Evolutionary conservation across 2,888 invertebrate genomes (phyloP), one percentile per base, ranked within the genome.

Genomic region (Monochamus alternatus): DNA sequence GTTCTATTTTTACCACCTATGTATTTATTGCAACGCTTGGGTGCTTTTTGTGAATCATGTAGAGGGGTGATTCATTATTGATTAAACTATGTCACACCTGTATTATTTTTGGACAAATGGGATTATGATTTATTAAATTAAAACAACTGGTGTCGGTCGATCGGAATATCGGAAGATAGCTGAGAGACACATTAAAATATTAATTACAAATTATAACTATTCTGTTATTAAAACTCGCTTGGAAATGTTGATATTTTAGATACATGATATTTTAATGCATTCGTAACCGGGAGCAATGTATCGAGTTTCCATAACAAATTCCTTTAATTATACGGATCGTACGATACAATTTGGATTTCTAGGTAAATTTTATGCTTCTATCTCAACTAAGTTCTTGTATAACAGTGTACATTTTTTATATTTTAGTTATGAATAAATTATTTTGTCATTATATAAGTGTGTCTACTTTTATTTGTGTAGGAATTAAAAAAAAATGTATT

Each of bases 261-360:
- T 80, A 84, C 79, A 82, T 75, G 84, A 84, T 84, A 84, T 83
- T 84, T 84, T 84, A 84, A 84, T 84, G 84, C 82, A 83, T 77
- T 78, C 75, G 74, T 59, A 70, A 62, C 81, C 81, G 47, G 67
- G 58, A 76, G 83, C 79, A 51, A 58, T 74, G 62, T 76, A 82
- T 83, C 79, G 47, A 62, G 75, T 83, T 83, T 75, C 83, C 70
- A 79, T 65, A 83, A 82, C 82, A 82, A 80, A 83, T 81, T 82
- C 82, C 82, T 79, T 73, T 74, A 72, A 80, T 80, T 75, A 71
- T 52, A 30, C 9, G 59, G 30, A n/a, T 38, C 44, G 51, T 70
- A 47, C 62, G 44, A 7, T 43, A 44, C 5, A 59, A 58, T 30
- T 38, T 63, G 12, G 38, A 63, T 51, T 44, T 30, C 55, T 5